Percentiles rank a stretch among this genome's conserved stretches.
These are phyloP conservation scores for Terebella lapidaria DNA, from an alignment of 2,888 invertebrate genomes.

Conservation along the genomic window DNA sequence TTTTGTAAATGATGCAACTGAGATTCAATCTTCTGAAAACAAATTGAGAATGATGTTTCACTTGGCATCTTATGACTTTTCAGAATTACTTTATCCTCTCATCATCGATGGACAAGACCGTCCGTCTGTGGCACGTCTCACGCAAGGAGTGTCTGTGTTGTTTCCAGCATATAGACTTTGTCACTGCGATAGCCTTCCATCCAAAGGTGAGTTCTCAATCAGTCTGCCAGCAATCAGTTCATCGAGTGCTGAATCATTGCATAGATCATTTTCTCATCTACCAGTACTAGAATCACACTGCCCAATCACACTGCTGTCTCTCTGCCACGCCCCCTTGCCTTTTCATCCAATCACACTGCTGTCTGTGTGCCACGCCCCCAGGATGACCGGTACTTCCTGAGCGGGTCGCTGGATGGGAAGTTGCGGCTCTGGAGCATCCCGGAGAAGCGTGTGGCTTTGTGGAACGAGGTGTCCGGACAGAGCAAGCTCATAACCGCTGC, in stretches of 20 bases:
- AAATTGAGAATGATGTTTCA: neutral
- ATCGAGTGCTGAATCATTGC: too few relatives aligned
- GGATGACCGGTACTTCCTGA: slow-evolving; percentile 74
- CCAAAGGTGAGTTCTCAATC: slow-evolving; percentile 60
- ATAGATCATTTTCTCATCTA: too few relatives aligned
- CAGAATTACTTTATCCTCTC: slow-evolving; percentile 92
- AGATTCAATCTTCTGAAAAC: too few relatives aligned
- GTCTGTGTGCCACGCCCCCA: neutral
- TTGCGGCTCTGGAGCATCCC: slow-evolving; percentile 98
- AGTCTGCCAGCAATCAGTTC: too few relatives aligned
- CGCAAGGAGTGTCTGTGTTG: slow-evolving; percentile 95
- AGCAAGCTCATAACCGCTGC: slow-evolving; percentile 88
- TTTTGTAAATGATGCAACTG: neutral
- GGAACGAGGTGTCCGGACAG: slow-evolving; percentile 65
- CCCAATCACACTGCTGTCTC: neutral
- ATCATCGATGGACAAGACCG: slow-evolving; percentile 98
- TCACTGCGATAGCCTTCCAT: slow-evolving; percentile 97
- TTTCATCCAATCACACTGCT: neutral
- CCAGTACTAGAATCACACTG: too few relatives aligned
- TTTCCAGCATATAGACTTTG: slow-evolving; percentile 98
- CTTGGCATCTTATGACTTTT: slow-evolving; percentile 26
- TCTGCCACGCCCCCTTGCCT: neutral
- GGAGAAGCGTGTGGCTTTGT: slow-evolving; percentile 86
- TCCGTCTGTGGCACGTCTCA: slow-evolving; percentile 94
- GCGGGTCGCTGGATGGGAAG: slow-evolving; percentile 96